phyloP scores from a whole-genome alignment of 2,113 vertebrate genomes.

The Procapra przewalskii region DNA sequence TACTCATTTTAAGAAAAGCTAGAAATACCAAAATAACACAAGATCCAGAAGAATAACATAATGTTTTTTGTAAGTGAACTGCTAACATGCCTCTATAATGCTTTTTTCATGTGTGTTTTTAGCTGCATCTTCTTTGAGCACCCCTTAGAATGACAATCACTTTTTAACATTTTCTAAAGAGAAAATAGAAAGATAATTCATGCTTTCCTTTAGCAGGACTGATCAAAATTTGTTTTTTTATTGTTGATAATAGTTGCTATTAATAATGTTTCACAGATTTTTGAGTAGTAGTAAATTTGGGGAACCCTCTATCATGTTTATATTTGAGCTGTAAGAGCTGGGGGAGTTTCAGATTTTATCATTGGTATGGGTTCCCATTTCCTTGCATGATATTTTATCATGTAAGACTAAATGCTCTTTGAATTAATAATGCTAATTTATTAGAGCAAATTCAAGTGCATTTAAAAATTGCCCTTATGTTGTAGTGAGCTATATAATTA shows the following conservation, averaged over 20 bases:
- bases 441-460: background rate
- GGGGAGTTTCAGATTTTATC: background rate
- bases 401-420: background rate
- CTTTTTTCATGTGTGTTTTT: background rate
- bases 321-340: background rate
- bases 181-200: background rate
- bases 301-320: background rate
- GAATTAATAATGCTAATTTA: background rate
- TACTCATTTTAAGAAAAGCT: background rate
- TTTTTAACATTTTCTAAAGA: background rate
- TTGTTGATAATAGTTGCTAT: background rate
- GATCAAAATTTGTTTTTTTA: conserved; percentile 23
- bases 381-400: background rate
- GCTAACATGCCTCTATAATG: background rate
- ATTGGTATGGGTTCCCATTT: background rate
- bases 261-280: background rate
- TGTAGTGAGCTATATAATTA: background rate
- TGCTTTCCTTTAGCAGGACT: background rate
- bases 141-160: background rate
- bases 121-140: background rate
- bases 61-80: background rate
- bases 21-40: background rate
- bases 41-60: background rate
- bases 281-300: background rate
- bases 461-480: conserved; percentile 1